phyloP scores from a whole-genome alignment of 2,113 vertebrate genomes.

The Promerops cafer region DNA sequence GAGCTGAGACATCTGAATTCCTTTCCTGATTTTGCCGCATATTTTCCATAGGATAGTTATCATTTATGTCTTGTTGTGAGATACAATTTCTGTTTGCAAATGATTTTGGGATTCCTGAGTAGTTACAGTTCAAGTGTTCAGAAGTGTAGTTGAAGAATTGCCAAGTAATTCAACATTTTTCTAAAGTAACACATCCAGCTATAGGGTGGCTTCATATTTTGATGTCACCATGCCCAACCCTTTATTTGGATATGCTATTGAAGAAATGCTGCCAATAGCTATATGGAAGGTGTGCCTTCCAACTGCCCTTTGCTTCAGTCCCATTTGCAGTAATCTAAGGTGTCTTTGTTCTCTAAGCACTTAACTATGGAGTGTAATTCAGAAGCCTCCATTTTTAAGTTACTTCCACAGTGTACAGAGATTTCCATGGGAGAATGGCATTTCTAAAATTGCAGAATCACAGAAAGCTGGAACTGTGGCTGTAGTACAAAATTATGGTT shows the following conservation, averaged over 20 bases:
- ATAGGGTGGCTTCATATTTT: not conserved
- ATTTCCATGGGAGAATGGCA: not conserved
- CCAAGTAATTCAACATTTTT: not conserved
- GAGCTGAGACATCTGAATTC: not conserved
- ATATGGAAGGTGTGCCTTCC: not conserved
- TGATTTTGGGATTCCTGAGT: not conserved
- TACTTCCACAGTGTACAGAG: not conserved
- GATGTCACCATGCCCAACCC: not conserved
- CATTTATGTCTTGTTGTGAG: not conserved
- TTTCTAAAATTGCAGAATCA: not conserved
- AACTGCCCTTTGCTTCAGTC: not conserved
- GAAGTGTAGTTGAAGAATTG: not conserved
- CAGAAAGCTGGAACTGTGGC: not conserved
- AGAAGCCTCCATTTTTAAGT: not conserved
- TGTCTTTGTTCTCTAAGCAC: not conserved
- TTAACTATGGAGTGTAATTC: not conserved
- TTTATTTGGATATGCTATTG: not conserved
- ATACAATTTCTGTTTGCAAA: not conserved
- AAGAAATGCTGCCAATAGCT: not conserved
- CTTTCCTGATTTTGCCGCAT: not conserved
- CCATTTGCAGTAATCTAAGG: not conserved
- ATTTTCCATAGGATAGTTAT: not conserved
- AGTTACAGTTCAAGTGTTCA: not conserved
- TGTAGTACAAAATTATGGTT: not conserved
- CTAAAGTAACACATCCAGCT: not conserved